Conservation (phyloP, 2,797 vertebrate genomes). For the Monodelphis domestica region DNA sequence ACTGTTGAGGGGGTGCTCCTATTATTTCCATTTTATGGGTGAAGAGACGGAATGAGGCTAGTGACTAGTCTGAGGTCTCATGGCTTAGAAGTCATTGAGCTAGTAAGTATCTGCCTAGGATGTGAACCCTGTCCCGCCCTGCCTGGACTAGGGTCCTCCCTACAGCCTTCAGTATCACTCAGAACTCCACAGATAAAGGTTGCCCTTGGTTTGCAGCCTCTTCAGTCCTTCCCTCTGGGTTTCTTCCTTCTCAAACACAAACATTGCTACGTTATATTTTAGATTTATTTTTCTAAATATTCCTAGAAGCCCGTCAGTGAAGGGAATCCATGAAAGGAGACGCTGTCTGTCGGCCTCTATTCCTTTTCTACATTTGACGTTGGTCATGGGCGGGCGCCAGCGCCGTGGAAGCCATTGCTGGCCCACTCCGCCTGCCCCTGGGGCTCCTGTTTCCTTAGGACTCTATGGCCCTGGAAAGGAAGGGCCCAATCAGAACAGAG, state of each 20-base stretch:
- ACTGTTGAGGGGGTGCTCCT: no score
- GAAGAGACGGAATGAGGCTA: no score
- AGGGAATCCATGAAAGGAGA: neutral
- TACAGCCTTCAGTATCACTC: conserved; percentile 1
- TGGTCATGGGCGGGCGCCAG: no score
- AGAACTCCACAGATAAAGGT: conserved; percentile 6
- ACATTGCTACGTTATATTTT: neutral
- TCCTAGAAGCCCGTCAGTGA: neutral
- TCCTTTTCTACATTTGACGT: neutral
- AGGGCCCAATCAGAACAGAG: neutral
- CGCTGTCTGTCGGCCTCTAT: neutral
- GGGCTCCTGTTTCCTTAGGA: neutral
- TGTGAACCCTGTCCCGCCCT: neutral
- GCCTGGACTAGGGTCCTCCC: neutral
- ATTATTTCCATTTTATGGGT: no score
- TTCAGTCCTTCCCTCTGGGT: conserved; percentile 29
- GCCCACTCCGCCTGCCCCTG: neutral
- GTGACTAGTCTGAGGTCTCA: no score
- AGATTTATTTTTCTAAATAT: conserved; percentile 3
- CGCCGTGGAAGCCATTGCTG: neutral
- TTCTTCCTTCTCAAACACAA: conserved; percentile 13
- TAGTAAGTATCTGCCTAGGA: no score
- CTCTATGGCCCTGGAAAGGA: neutral
- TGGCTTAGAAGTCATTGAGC: no score
- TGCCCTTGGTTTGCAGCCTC: neutral